These are phyloP conservation scores for Lasioglossum vierecki DNA, from an alignment of 2,888 invertebrate species.

Conservation along the genomic window DNA sequence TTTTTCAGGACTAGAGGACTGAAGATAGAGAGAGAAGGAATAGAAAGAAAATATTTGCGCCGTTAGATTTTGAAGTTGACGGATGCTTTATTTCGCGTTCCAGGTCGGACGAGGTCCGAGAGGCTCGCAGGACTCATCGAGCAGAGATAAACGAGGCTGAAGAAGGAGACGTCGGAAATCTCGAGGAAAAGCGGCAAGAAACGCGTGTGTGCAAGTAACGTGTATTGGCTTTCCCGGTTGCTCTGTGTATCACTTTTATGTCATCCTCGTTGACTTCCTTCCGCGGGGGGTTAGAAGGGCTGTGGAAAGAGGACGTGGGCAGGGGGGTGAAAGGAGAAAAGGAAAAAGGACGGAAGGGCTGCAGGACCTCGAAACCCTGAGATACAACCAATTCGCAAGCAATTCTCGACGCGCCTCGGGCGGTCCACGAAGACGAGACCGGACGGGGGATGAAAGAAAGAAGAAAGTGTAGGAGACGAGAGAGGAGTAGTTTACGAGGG, in stretches of 20 bases:
- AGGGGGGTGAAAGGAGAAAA: slow-evolving; percentile 15
- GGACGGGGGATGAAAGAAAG: slow-evolving; percentile 28
- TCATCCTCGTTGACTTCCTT: slow-evolving; percentile 71
- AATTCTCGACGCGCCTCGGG: slow-evolving; percentile 79
- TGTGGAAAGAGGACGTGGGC: slow-evolving; percentile 12
- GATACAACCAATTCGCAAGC: slow-evolving; percentile 81
- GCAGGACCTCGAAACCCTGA: slow-evolving; percentile 74
- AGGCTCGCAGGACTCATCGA: neutral
- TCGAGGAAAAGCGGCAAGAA: slow-evolving; percentile 15
- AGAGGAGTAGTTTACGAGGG: slow-evolving; percentile 31
- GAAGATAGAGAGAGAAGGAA: neutral
- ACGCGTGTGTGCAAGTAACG: neutral
- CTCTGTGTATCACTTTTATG: slow-evolving; percentile 72
- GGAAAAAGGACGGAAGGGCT: slow-evolving; percentile 49
- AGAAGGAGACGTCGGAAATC: slow-evolving; percentile 2
- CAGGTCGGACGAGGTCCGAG: neutral
- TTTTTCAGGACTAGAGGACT: neutral
- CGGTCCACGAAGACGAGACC: slow-evolving; percentile 67
- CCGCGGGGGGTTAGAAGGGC: slow-evolving; percentile 39
- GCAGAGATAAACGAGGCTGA: neutral
- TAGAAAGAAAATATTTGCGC: neutral
- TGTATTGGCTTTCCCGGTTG: slow-evolving; percentile 51
- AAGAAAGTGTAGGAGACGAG: slow-evolving; percentile 36
- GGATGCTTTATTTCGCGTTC: neutral
- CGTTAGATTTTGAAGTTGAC: neutral